Base-by-base conservation (phyloP, 1,140 invertebrate genomes). In the Drosophila ficusphila region DNA sequence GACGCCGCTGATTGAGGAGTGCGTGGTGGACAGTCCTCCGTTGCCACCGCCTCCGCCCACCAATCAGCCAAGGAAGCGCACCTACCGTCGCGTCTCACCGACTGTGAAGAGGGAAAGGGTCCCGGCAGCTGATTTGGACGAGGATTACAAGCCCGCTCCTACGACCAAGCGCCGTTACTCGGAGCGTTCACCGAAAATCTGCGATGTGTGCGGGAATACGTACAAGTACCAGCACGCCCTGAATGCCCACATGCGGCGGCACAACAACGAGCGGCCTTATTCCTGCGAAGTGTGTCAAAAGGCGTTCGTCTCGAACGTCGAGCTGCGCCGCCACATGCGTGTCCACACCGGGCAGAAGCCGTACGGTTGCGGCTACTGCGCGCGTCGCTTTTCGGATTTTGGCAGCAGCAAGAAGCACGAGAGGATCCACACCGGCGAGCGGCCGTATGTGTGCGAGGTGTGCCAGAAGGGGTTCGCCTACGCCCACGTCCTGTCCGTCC, bases 391-490 rank as follows among this genome's bases (percentile, higher is more conserved):
- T 90, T 95, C 94, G 0, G 93, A 94, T 76, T 94, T 93, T 73
- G 93, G 93, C 25, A 93, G 92, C 57, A 91, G 93, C 38, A 93
- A 93, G 78, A 94, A 94, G 64, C 93, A 94, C 61, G 93, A 94
- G 67, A 92, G 96, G 8, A 96, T 95, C 9, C 96, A 98, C 89
- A 96, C 95, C 2, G 97, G 97, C 0, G 95, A 96, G 72, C 91
- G 95, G 3, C 95, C 95, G 0, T 96, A 95, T 60, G 93, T 94
- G 42, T 96, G 95, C 56, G 93, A 93, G 0, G 93, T 93, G 0
- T 96, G 95, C 81, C 92, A 94, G 1, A 96, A 96, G 86, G 94
- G 95, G 1, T 96, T 96, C 88, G 95, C 94, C 56, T 93, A 94
- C 3, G 93, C 94, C 31, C 94, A 94, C 65, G 94, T 94, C 47